Conservation (phyloP, 2,113 vertebrate species). For the Ia io region DNA sequence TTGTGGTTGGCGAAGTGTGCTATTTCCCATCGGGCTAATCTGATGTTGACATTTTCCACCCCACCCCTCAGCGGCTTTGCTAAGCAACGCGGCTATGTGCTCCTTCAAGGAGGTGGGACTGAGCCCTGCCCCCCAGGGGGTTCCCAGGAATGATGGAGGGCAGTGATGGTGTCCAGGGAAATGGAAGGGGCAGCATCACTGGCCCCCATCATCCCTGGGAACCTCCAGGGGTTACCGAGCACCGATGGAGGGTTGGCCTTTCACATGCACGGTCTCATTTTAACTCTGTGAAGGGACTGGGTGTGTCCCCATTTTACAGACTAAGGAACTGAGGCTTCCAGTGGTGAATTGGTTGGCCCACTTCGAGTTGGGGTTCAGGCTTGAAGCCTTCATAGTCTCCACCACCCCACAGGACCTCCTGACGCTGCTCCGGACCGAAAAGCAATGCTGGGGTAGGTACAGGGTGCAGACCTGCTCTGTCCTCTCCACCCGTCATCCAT, state of each 20-base stretch:
- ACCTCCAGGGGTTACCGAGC: background rate
- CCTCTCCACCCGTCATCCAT: accelerated
- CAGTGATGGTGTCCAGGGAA: background rate
- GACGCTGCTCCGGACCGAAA: background rate
- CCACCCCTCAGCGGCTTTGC: background rate
- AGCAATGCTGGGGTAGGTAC: accelerated
- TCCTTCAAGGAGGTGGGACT: background rate
- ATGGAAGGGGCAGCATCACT: background rate
- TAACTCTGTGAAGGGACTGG: background rate
- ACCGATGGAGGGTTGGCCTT: background rate
- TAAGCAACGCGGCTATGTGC: background rate
- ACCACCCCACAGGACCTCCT: background rate
- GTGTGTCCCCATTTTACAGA: too few relatives aligned
- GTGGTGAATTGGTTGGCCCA: accelerated
- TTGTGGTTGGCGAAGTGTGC: slow-evolving; percentile 56
- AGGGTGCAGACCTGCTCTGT: accelerated
- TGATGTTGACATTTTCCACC: slow-evolving; percentile 52
- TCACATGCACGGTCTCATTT: accelerated
- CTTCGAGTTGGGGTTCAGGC: background rate
- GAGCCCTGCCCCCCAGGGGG: background rate
- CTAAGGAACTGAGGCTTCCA: background rate
- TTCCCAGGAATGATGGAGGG: background rate
- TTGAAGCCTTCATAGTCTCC: background rate
- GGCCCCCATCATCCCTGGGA: background rate
- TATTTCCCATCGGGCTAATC: slow-evolving; percentile 37